phyloP scores from a whole-genome alignment of 64 coral and sea anemone genomes.

The Pocillopora damicornis region DNA sequence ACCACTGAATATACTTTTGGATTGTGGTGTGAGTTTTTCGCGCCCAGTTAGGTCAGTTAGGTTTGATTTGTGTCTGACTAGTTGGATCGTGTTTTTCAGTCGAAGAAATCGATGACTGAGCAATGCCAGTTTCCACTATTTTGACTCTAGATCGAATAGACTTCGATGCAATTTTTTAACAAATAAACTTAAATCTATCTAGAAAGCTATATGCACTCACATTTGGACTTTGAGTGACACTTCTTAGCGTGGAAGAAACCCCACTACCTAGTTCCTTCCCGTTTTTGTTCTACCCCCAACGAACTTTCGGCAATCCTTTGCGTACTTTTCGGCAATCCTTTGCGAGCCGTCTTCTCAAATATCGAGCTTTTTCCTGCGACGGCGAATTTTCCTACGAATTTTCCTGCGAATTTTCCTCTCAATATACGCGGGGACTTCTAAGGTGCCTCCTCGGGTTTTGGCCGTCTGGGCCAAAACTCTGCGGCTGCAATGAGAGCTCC shows the following conservation, averaged over 20 bases:
- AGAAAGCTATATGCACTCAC: too few species aligned
- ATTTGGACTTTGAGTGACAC: background rate
- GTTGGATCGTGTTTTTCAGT: slow-evolving; percentile 26
- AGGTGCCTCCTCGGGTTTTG: slow-evolving; percentile 57
- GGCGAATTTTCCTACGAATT: slow-evolving; percentile 11
- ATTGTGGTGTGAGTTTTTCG: slow-evolving; percentile 30
- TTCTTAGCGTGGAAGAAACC: background rate
- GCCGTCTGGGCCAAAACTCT: slow-evolving; percentile 49
- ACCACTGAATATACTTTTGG: slow-evolving; percentile 33
- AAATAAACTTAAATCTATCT: too few species aligned
- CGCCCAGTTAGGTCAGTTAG: slow-evolving; percentile 10
- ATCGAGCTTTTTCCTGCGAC: slow-evolving; percentile 26
- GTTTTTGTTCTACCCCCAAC: slow-evolving; percentile 35
- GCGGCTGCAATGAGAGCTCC: slow-evolving; percentile 23
- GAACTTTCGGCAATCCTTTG: slow-evolving; percentile 38
- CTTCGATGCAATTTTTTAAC: slow-evolving; percentile 3
- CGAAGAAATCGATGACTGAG: slow-evolving; percentile 23
- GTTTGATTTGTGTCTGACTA: slow-evolving; percentile 41
- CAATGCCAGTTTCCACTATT: slow-evolving; percentile 27
- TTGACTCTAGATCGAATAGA: slow-evolving; percentile 12
- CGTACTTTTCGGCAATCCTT: slow-evolving; percentile 12
- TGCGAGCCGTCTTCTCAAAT: slow-evolving; percentile 28
- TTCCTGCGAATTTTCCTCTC: too few species aligned
- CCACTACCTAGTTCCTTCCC: slow-evolving; percentile 11
- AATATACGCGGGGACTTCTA: slow-evolving; percentile 43